Conservation (phyloP, 2,797 vertebrate genomes). For the Xenops minutus region DNA sequence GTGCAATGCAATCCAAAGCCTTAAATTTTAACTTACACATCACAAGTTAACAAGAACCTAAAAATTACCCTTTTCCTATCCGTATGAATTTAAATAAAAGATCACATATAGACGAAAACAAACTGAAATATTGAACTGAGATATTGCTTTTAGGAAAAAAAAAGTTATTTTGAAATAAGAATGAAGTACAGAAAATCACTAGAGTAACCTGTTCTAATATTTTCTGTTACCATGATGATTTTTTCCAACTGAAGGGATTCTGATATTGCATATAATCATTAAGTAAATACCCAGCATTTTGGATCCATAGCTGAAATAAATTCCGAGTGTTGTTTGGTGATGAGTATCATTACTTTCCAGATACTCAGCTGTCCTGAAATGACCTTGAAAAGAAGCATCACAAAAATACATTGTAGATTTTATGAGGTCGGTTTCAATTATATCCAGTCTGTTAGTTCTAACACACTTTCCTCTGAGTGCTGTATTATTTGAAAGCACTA, state of each 20-base stretch:
- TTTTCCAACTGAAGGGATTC: constrained; percentile 23
- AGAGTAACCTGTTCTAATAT: neutral
- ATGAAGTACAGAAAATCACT: neutral
- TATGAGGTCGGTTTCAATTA: constrained; percentile 61
- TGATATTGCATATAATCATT: constrained; percentile 36
- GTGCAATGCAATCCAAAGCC: neutral
- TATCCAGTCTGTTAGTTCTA: constrained; percentile 35
- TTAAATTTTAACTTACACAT: neutral
- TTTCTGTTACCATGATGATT: neutral
- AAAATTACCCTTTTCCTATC: neutral
- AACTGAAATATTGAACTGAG: neutral
- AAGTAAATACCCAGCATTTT: constrained; percentile 38
- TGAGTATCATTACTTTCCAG: neutral
- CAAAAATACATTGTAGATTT: constrained; percentile 33
- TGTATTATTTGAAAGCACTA: constrained; percentile 20
- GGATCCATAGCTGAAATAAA: constrained; percentile 5
- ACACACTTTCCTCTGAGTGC: constrained; percentile 14
- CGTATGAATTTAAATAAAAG: neutral
- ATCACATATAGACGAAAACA: neutral
- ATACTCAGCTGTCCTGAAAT: constrained; percentile 64
- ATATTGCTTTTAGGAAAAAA: neutral
- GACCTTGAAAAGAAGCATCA: constrained; percentile 56
- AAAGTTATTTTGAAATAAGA: neutral
- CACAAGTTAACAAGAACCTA: neutral
- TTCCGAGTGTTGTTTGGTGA: neutral